These are phyloP conservation scores for Dynastes grantii DNA, from an alignment of 2,888 invertebrate genomes.

Conservation along the genomic window DNA sequence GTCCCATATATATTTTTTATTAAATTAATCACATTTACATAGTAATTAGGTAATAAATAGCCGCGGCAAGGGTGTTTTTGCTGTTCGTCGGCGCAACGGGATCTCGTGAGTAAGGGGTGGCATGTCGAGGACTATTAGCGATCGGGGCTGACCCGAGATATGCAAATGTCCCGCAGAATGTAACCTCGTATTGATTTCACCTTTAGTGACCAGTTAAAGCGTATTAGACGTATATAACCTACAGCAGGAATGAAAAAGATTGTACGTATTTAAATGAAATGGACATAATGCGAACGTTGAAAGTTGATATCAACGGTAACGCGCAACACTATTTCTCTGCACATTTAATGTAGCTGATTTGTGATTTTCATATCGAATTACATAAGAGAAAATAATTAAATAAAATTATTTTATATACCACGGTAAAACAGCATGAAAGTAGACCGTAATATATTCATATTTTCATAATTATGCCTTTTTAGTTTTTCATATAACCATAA, in stretches of 20 bases:
- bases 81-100: slow-evolving; percentile 57
- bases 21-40: slow-evolving; percentile 63
- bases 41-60: slow-evolving; percentile 65
- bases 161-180: slow-evolving; percentile 62
- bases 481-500: too few species aligned
- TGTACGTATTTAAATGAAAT: neutral
- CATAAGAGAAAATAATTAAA: too few species aligned
- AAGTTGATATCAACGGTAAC: too few species aligned
- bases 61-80: slow-evolving; percentile 64
- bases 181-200: slow-evolving; percentile 58
- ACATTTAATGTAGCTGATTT: too few species aligned
- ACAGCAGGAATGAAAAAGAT: neutral
- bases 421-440: too few species aligned
- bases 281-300: too few species aligned
- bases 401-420: too few species aligned
- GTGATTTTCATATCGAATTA: too few species aligned
- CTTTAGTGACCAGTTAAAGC: slow-evolving; percentile 41
- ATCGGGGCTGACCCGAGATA: slow-evolving; percentile 65
- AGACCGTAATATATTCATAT: too few species aligned
- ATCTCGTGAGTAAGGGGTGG: slow-evolving; percentile 64
- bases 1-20: slow-evolving; percentile 31
- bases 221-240: neutral
- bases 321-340: too few species aligned
- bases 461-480: too few species aligned
- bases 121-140: slow-evolving; percentile 65